A percentile compares a stretch with the other conserved stretches of the same genome.
phyloP scores from a whole-genome alignment of 64 coral and sea anemone species.

The Platygyra sinensis region DNA sequence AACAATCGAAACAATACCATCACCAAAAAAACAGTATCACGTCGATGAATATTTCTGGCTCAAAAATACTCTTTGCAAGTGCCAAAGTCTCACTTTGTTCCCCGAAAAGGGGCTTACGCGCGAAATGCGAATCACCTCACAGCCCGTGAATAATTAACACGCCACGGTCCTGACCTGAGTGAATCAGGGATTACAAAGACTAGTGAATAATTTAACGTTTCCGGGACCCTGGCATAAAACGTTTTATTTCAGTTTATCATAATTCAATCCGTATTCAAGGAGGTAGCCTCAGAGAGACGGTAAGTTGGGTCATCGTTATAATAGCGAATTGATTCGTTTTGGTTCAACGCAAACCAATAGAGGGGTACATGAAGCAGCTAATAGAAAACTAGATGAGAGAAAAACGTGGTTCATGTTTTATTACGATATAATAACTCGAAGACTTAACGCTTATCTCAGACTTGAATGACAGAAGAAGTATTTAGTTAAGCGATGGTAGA shows the following conservation, averaged over 20 bases:
- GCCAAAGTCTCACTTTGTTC: background rate
- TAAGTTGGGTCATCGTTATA: background rate
- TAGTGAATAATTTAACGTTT: constrained; percentile 40
- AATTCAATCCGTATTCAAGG: constrained; percentile 40
- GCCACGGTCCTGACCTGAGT: constrained; percentile 35
- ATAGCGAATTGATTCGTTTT: background rate
- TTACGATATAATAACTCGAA: background rate
- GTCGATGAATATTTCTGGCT: background rate
- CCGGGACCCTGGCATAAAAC: constrained; percentile 48
- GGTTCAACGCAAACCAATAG: background rate
- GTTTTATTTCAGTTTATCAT: constrained; percentile 39
- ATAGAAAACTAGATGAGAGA: background rate
- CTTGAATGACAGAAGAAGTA: background rate
- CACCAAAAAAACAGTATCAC: background rate
- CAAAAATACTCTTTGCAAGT: background rate
- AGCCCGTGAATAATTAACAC: constrained; percentile 17
- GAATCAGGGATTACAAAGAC: constrained; percentile 39
- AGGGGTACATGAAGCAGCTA: background rate
- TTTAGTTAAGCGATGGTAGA: background rate
- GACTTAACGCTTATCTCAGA: constrained; percentile 1
- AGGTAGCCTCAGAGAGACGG: constrained; percentile 23
- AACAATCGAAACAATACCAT: background rate
- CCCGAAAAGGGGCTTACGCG: constrained; percentile 25
- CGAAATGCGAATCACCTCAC: constrained; percentile 23
- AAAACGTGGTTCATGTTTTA: background rate